Conservation (phyloP, 2,888 invertebrate genomes). For the Drosophila barbarae region DNA sequence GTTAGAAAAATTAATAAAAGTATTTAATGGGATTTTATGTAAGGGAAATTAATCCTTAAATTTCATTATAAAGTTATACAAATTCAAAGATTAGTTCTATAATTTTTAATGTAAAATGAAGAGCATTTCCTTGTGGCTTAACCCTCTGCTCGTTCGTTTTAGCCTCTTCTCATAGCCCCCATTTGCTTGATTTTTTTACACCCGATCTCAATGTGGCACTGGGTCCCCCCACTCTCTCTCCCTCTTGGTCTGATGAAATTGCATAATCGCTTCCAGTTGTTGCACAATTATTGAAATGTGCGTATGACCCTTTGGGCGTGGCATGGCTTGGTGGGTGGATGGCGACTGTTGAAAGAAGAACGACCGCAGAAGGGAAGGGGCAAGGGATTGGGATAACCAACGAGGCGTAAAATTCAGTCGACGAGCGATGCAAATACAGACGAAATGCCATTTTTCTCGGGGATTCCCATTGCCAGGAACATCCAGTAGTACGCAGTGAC, state of each 20-base stretch:
- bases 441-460: constrained; percentile 61
- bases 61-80: background rate
- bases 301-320: constrained; percentile 36
- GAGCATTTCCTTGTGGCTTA: background rate
- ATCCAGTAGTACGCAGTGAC: background rate
- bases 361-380: background rate
- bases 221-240: constrained; percentile 55
- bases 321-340: constrained; percentile 1
- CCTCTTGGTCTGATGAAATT: constrained; percentile 73
- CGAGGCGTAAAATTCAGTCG: constrained; percentile 74
- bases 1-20: background rate
- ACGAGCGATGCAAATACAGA: constrained; percentile 48
- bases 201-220: constrained; percentile 56
- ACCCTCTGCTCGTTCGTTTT: background rate
- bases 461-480: constrained; percentile 31
- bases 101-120: background rate
- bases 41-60: background rate
- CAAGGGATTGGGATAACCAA: constrained; percentile 37
- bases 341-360: constrained; percentile 19
- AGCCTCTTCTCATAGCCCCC: background rate
- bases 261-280: constrained; percentile 75
- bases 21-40: background rate
- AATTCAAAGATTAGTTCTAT: background rate
- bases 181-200: constrained; percentile 52
- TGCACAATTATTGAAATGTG: constrained; percentile 74